Evolutionary conservation across 1,140 invertebrate genomes (phyloP).

Genomic region (Drosophila oshimai): DNA sequence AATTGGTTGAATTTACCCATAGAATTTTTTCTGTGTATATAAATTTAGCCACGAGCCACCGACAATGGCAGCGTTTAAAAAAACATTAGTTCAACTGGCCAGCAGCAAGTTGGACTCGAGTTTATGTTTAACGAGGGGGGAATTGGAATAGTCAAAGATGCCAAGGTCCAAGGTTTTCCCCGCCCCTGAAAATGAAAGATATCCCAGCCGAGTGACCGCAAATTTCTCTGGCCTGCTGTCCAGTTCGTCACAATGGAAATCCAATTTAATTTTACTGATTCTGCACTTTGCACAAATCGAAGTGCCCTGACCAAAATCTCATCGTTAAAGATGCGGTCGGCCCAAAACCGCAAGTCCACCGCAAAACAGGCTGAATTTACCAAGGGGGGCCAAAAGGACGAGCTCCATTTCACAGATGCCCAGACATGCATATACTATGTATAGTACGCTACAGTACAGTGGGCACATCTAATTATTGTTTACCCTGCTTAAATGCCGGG

Average conservation of each 20-base stretch:
- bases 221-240: slow-evolving; percentile 52
- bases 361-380: slow-evolving; percentile 32
- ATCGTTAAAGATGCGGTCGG: slow-evolving; percentile 52
- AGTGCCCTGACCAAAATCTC: slow-evolving; percentile 58
- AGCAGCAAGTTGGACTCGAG: slow-evolving; percentile 31
- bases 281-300: slow-evolving; percentile 76
- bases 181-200: slow-evolving; percentile 29
- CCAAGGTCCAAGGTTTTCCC: not conserved
- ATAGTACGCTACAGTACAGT: slow-evolving; percentile 6
- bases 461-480: slow-evolving; percentile 76
- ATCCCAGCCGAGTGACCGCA: slow-evolving; percentile 34
- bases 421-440: slow-evolving; percentile 32
- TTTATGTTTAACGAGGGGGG: slow-evolving; percentile 21
- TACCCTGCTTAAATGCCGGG: slow-evolving; percentile 71
- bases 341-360: slow-evolving; percentile 40
- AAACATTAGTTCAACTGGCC: slow-evolving; percentile 62
- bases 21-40: no score
- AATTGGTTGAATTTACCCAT: no score
- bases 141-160: not conserved
- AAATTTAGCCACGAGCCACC: not conserved
- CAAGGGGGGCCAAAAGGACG: not conserved
- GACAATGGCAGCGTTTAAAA: slow-evolving; percentile 61
- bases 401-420: slow-evolving; percentile 10
- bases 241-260: slow-evolving; percentile 78
- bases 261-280: slow-evolving; percentile 80